Evolutionary conservation across 2,797 vertebrate genomes (phyloP).

Genomic region (Poeciliopsis paucimaculata): DNA sequence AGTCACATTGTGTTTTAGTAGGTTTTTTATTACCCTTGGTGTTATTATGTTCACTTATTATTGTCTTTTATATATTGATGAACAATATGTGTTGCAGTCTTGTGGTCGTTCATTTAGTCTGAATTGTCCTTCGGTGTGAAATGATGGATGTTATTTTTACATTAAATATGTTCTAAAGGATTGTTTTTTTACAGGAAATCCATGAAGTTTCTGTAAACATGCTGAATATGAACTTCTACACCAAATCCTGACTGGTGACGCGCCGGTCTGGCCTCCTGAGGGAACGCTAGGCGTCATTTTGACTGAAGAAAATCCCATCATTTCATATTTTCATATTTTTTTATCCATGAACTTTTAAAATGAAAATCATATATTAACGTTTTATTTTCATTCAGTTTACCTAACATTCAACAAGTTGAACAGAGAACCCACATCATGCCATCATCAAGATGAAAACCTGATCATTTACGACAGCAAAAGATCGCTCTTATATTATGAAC

Average conservation of each 20-base stretch:
- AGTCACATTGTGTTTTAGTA: neutral
- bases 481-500: too few species aligned
- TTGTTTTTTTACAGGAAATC: neutral
- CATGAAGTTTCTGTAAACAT: neutral
- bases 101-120: neutral
- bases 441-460: too few species aligned
- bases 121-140: too few species aligned
- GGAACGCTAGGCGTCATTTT: too few species aligned
- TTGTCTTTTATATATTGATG: neutral
- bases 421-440: too few species aligned
- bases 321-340: too few species aligned
- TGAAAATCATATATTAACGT: too few species aligned
- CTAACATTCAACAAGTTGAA: too few species aligned
- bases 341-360: too few species aligned
- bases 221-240: neutral
- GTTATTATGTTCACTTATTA: neutral
- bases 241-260: neutral
- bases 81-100: neutral
- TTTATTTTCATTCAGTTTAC: too few species aligned
- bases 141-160: neutral
- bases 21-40: neutral
- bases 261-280: neutral
- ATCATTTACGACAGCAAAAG: too few species aligned
- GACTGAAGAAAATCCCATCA: too few species aligned
- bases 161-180: neutral